A percentile compares a stretch with the other conserved stretches of the same genome.
Evolutionary conservation across 2,888 invertebrate genomes (phyloP).

Genomic region (Orthosia incerta): DNA sequence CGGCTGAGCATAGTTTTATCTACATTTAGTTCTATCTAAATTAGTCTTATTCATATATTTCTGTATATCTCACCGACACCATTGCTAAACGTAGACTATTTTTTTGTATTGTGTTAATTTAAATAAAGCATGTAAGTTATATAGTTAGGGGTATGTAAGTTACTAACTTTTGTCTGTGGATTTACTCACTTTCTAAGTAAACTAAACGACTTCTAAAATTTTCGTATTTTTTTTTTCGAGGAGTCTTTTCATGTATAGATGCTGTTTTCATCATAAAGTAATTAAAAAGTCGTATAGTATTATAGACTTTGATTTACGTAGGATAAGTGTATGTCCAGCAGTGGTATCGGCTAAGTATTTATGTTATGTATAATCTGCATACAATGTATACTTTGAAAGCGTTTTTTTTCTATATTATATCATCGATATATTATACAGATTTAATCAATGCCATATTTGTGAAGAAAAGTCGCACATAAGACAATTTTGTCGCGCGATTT

Average conservation of each 20-base stretch:
- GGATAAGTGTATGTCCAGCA: slow-evolving; percentile 8
- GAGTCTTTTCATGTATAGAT: no score
- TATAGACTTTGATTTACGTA: neutral
- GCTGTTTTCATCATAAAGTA: no score
- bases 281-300: no score
- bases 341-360: slow-evolving; percentile 1
- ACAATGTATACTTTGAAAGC: slow-evolving; percentile 86
- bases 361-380: slow-evolving; percentile 77
- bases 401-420: slow-evolving; percentile 80
- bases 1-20: slow-evolving; percentile 84
- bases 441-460: slow-evolving; percentile 57
- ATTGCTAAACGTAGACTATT: slow-evolving; percentile 5
- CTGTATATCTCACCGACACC: slow-evolving; percentile 66
- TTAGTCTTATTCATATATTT: slow-evolving; percentile 77
- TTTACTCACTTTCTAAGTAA: no score
- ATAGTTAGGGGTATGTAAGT: no score
- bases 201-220: no score
- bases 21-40: slow-evolving; percentile 88
- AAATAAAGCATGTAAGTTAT: no score
- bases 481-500: slow-evolving; percentile 39
- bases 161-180: no score
- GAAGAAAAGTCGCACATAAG: slow-evolving; percentile 41
- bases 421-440: slow-evolving; percentile 73
- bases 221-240: no score
- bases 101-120: no score